Conservation (phyloP, 2,888 invertebrate genomes). For the Amaurobius ferox region DNA sequence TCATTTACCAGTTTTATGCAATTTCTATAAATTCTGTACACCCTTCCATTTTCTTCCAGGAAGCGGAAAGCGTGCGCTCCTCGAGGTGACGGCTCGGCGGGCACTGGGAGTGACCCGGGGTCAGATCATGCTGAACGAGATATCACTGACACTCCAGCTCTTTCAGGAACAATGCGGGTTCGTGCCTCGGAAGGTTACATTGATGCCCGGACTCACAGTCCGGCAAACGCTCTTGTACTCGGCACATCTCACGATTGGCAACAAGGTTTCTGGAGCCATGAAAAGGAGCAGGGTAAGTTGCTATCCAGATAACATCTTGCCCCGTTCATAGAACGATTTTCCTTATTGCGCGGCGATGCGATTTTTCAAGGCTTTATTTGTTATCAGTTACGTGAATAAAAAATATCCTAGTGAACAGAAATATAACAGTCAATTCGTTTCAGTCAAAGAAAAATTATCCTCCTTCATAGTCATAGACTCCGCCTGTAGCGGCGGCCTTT, state of each 20-base stretch:
- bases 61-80: conserved; percentile 94
- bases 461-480: no score
- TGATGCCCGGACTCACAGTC: conserved; percentile 90
- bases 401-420: no score
- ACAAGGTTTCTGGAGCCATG: conserved; percentile 83
- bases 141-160: conserved; percentile 86
- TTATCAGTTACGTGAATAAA: no score
- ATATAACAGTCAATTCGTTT: no score
- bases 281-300: conserved; percentile 87
- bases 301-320: no score
- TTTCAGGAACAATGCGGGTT: conserved; percentile 88
- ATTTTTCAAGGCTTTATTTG: no score
- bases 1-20: no score
- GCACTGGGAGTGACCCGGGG: conserved; percentile 90
- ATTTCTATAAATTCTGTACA: no score
- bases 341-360: no score
- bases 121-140: conserved; percentile 91
- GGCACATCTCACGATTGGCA: conserved; percentile 80
- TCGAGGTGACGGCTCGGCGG: conserved; percentile 87
- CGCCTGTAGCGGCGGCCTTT: no score
- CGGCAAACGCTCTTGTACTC: conserved; percentile 82
- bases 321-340: no score
- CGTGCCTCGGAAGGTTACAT: conserved; percentile 89
- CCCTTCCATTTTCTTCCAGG: conserved; percentile 80
- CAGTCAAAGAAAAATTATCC: no score